Base-by-base conservation (phyloP, 2,888 invertebrate species). In the Acrocera orbiculus region DNA sequence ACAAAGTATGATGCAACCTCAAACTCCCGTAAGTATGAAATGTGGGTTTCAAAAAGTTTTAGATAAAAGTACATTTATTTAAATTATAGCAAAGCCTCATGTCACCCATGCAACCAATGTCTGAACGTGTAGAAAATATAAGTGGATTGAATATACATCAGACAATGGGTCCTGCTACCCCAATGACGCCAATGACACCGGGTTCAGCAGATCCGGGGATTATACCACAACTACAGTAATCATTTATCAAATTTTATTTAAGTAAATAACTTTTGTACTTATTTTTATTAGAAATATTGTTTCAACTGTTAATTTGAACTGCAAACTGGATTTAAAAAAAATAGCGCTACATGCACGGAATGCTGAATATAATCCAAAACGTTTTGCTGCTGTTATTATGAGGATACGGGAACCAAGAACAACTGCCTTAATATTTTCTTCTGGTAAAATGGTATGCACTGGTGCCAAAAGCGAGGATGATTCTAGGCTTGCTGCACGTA, bases 301-400 rank as follows among this genome's bases (percentile, higher is more conserved):
- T 1, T 92, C 95, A 29, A 98, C 96, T 5, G 95, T 98, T 0
- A 96, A 93, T 59, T 64, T 98, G 33, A 85, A 80, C 48, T 93
- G 93, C 57, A 89, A 87, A 61, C 63, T 96, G 44, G 95, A 98
- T 54, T 65, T 98, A 40, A 95, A 96, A 53, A 89, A 86, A 62
- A 98, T 98, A 47, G 95, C 96, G 0, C 64, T 96, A 3, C 93
- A 93, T 56, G 95, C 96, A 1, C 76, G 96, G 56, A 98, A 98
- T 65, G 96, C 96, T 3, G 96, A 98, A 61, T 98, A 96, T 55
- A 98, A 98, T 60, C 96, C 96, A 7, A 96, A 96, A 62, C 79
- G 96, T 51, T 98, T 98, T 66, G 93, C 95, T 32, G 96, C 96
- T 24, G 95, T 98, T 4, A 96, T 98, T 35, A 98, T 98, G 96